Conservation (phyloP, 2,797 vertebrate species). For the Chrysolophus pictus region DNA sequence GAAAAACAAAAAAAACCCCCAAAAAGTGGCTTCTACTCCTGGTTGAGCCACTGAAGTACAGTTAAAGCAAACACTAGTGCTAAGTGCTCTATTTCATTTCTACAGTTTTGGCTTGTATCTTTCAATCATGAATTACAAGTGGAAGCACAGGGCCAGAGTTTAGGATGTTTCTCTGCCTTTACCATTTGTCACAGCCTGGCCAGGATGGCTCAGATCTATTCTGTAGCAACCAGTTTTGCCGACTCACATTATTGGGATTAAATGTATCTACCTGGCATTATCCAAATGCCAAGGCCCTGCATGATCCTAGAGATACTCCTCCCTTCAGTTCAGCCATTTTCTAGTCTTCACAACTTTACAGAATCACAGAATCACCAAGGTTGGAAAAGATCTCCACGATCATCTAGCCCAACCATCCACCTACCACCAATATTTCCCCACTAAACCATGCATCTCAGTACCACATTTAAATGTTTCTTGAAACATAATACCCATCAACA, state of each 20-base stretch:
- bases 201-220: not conserved
- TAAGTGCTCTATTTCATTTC: not conserved
- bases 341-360: not conserved
- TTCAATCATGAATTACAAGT: not conserved
- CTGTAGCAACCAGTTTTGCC: not conserved
- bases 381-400: too few species aligned
- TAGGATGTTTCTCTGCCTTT: not conserved
- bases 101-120: not conserved
- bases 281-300: not conserved
- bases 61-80: not conserved
- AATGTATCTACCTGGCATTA: not conserved
- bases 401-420: too few species aligned
- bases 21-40: not conserved
- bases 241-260: rapidly evolving
- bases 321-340: not conserved
- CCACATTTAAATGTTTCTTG: too few species aligned
- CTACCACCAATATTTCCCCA: too few species aligned
- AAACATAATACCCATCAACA: not conserved
- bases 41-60: not conserved
- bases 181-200: not conserved
- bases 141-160: not conserved
- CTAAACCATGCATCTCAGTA: too few species aligned
- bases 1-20: not conserved
- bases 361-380: too few species aligned
- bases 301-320: not conserved